Evolutionary conservation across 2,888 invertebrate genomes (phyloP), one percentile per base, ranked within the genome.

Genomic region (Yponomeuta sedellus): DNA sequence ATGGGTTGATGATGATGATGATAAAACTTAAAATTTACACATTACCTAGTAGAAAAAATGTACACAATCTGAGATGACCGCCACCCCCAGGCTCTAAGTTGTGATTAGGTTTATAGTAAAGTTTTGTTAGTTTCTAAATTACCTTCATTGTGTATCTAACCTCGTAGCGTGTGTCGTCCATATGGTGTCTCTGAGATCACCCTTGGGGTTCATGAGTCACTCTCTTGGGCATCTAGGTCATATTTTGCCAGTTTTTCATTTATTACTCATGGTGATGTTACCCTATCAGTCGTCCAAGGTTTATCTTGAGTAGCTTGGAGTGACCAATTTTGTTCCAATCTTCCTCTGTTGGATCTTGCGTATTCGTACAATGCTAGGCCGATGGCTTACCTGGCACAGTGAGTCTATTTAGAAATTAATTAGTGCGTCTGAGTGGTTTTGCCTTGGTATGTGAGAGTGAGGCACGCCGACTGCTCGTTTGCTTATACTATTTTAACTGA

Each of bases 381-480:
- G 2, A 52, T 52, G 44, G 16, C 44, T 16, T 52, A 52, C 44
- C 44, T 52, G 44, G 44, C 44, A 52, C 44, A 52, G 44, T 52
- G 44, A 12, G 44, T 52, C 64, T 79, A 79, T 83, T 83, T 78
- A 78, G 76, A 76, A 74, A 77, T 80, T 79, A 80, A 84, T 84
- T 84, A 84, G 81, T 77, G 71, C 73, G 75, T 72, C 75, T 75
- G 75, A 77, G 67, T 70, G 57, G 25, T 63, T 22, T 61, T 66
- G 66, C 61, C 34, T 44, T 52, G 61, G 66, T 61, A 66, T 61
- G 66, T 66, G 58, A 25, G 25, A 52, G 62, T 34, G 39, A 52
- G 59, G 56, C 67, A 64, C 39, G 67, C 40, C 63, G 63, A 16
- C 63, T 44, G 40, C 22, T 44, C 10, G 20, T 34, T 44, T 20